Conservation (phyloP, 2,113 vertebrate genomes). For the Manacus vitellinus region DNA sequence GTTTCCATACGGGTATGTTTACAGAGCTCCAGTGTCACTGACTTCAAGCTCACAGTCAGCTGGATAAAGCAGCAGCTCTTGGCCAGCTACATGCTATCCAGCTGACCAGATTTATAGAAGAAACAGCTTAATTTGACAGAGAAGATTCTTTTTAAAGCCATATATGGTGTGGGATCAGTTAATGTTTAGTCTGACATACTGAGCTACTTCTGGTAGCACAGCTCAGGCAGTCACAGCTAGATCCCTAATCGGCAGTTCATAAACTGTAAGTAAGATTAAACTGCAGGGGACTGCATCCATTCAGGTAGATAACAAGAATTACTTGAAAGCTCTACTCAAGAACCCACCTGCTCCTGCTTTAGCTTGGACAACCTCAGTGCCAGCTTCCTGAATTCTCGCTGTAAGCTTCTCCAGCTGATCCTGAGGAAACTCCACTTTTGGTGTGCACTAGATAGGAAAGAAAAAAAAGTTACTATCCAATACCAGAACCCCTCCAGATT, state of each 20-base stretch:
- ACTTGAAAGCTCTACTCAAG: not conserved
- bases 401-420: conserved; percentile 86
- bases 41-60: not conserved
- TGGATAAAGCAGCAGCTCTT: not conserved
- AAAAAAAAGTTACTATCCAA: not conserved
- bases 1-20: accelerated
- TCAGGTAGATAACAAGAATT: not conserved
- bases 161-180: not conserved
- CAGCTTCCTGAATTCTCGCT: conserved; percentile 92
- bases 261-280: not conserved
- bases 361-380: conserved; percentile 96
- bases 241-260: not conserved
- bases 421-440: conserved; percentile 93
- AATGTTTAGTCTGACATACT: not conserved
- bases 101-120: not conserved
- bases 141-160: not conserved
- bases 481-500: not conserved
- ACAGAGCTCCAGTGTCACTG: not conserved
- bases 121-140: not conserved
- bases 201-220: not conserved
- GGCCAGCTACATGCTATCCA: not conserved
- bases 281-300: not conserved
- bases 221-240: not conserved
- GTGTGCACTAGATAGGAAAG: conserved; percentile 79
- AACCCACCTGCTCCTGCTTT: conserved; percentile 90